These are phyloP conservation scores for Aleiodes testaceus DNA, from an alignment of 2,888 invertebrate species.

Conservation along the genomic window DNA sequence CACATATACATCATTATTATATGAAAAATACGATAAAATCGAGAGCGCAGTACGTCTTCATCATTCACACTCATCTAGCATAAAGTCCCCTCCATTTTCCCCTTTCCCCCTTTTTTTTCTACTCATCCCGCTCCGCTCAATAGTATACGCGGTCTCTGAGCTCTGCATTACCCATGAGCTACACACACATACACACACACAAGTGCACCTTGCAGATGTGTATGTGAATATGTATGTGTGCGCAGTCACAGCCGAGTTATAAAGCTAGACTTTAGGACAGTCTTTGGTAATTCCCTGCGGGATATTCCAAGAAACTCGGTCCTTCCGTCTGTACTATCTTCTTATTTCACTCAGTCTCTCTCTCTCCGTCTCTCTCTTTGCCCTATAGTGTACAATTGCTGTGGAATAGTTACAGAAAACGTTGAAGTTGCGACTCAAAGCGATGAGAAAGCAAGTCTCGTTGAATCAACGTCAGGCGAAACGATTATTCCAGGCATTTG, in stretches of 20 bases:
- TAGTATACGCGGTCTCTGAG: constrained; percentile 48
- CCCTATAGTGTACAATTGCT: not conserved
- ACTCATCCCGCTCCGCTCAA: constrained; percentile 46
- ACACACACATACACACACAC: constrained; percentile 26
- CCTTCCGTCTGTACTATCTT: constrained; percentile 21
- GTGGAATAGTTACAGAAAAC: not conserved
- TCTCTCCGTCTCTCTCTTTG: not conserved
- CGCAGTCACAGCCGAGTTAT: constrained; percentile 27
- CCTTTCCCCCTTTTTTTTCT: constrained; percentile 24
- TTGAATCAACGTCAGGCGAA: not conserved
- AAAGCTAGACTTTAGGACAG: constrained; percentile 42
- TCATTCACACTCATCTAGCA: constrained; percentile 27
- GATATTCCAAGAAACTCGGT: constrained; percentile 43
- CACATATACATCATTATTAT: not conserved
- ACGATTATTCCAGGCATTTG: constrained; percentile 31
- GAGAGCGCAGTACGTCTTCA: constrained; percentile 42
- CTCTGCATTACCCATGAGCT: constrained; percentile 44
- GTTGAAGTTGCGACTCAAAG: constrained; percentile 35
- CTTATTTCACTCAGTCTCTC: not conserved
- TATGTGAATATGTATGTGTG: constrained; percentile 8
- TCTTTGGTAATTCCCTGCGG: constrained; percentile 44
- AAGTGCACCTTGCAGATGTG: not conserved
- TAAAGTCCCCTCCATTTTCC: constrained; percentile 26
- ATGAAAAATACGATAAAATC: not conserved
- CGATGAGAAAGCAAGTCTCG: constrained; percentile 38